Evolutionary conservation across 2,888 invertebrate genomes (phyloP).

Genomic region (Lasioglossum villosulum): DNA sequence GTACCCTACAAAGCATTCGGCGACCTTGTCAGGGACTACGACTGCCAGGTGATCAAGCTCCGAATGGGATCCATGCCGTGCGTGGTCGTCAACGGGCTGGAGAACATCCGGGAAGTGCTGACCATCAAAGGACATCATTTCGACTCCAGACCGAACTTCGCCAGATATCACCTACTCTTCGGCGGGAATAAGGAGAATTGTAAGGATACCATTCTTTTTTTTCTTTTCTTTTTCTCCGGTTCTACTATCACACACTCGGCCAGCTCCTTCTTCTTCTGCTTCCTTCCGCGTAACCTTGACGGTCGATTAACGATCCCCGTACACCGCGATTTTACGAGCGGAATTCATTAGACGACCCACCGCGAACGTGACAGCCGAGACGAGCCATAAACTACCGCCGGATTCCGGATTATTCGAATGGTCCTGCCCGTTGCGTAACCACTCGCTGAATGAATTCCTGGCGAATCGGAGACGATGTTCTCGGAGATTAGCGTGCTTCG

Average conservation of each 20-base stretch:
- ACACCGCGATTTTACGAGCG: neutral
- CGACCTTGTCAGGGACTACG: slow-evolving; percentile 85
- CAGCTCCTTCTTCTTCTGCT: neutral
- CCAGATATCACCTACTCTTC: slow-evolving; percentile 88
- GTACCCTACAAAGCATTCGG: slow-evolving; percentile 87
- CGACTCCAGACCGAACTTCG: slow-evolving; percentile 88
- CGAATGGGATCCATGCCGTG: slow-evolving; percentile 86
- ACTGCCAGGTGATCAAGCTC: slow-evolving; percentile 86
- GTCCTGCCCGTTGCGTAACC: slow-evolving; percentile 34
- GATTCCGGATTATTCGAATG: slow-evolving; percentile 28
- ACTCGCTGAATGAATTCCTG: slow-evolving; percentile 6
- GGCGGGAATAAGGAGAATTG: slow-evolving; percentile 89
- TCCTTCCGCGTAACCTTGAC: neutral
- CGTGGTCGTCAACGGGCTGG: slow-evolving; percentile 87
- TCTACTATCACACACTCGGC: neutral
- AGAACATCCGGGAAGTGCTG: slow-evolving; percentile 87
- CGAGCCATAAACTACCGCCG: neutral
- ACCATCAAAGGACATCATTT: slow-evolving; percentile 87
- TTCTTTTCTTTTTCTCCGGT: neutral
- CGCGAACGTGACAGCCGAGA: neutral
- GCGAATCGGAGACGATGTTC: neutral
- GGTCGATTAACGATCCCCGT: neutral
- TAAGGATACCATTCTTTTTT: slow-evolving; percentile 83
- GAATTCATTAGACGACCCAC: slow-evolving; percentile 29
- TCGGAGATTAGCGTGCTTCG: neutral